Percentiles rank a stretch among this genome's conserved stretches.
Evolutionary conservation across 2,113 vertebrate species (phyloP).

Genomic region (Centropristis striata): DNA sequence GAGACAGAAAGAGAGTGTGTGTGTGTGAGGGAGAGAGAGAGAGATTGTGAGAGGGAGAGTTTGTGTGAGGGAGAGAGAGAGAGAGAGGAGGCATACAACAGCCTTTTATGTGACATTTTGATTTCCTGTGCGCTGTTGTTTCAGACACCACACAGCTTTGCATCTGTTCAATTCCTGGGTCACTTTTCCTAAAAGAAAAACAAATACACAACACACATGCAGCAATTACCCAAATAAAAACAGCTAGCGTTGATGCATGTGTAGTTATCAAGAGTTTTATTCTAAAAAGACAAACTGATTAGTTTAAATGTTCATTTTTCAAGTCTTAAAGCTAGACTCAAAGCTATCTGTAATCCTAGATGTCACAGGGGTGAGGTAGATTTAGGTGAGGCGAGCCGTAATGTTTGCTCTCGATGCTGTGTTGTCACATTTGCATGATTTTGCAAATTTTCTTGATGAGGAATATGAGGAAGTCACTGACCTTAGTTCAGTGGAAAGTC

Average conservation of each 20-base stretch:
- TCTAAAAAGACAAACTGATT: not conserved
- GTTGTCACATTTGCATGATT: constrained; percentile 45
- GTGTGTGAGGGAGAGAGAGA: constrained; percentile 19
- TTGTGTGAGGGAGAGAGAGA: not conserved
- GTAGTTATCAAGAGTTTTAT: no score
- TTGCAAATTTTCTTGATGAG: constrained; percentile 41
- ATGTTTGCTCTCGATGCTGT: not conserved
- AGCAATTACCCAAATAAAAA: no score
- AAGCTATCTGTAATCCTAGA: not conserved
- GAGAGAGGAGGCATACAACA: constrained; percentile 17
- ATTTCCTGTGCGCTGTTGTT: constrained; percentile 60
- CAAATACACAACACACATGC: not conserved
- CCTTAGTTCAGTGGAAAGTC: not conserved
- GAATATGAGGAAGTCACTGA: constrained; percentile 41
- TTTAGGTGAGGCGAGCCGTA: not conserved
- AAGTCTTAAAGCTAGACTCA: no score
- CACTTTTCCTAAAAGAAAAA: no score
- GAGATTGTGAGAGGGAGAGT: not conserved
- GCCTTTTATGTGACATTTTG: constrained; percentile 30
- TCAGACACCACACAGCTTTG: constrained; percentile 20
- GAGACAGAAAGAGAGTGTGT: constrained; percentile 26
- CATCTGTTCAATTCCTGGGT: not conserved
- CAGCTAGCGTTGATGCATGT: not conserved
- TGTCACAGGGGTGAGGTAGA: not conserved
- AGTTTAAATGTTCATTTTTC: no score